Evolutionary conservation across 2,113 vertebrate species (phyloP).

Genomic region (Chinchilla lanigera): DNA sequence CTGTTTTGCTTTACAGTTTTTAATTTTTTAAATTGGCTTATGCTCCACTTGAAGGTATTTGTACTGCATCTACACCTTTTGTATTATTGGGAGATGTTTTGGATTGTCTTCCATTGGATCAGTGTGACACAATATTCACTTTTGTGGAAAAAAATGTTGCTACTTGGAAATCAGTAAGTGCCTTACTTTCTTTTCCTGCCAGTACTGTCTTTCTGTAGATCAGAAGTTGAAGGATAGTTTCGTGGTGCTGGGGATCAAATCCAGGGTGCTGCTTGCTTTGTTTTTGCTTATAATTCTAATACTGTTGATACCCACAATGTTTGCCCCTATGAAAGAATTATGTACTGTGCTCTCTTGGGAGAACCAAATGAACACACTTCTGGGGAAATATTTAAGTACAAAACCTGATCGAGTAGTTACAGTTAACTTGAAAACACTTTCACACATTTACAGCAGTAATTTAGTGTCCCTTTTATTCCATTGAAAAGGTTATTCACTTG

Average conservation of each 20-base stretch:
- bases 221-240: not conserved
- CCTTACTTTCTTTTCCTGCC: conserved; percentile 64
- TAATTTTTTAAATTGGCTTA: conserved; percentile 57
- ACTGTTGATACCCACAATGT: conserved; percentile 24
- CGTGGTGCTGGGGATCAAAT: not conserved
- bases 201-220: not conserved
- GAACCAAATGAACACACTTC: conserved; percentile 23
- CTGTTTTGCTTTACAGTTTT: not conserved
- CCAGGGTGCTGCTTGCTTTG: not conserved
- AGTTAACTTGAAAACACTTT: conserved; percentile 53
- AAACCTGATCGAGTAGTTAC: conserved; percentile 39
- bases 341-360: not conserved
- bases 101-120: conserved; percentile 97
- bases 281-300: conserved; percentile 57
- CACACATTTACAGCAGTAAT: conserved; percentile 6
- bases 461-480: conserved; percentile 1
- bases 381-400: conserved; percentile 44
- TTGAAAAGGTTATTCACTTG: conserved; percentile 43
- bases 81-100: conserved; percentile 96
- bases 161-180: conserved; percentile 97
- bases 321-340: conserved; percentile 25
- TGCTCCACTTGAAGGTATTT: conserved; percentile 90
- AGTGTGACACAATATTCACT: conserved; percentile 97
- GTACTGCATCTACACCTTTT: conserved; percentile 97
- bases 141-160: conserved; percentile 99